Base-by-base conservation (phyloP, 2,888 invertebrate genomes). In the Rhaphigaster nebulosa region DNA sequence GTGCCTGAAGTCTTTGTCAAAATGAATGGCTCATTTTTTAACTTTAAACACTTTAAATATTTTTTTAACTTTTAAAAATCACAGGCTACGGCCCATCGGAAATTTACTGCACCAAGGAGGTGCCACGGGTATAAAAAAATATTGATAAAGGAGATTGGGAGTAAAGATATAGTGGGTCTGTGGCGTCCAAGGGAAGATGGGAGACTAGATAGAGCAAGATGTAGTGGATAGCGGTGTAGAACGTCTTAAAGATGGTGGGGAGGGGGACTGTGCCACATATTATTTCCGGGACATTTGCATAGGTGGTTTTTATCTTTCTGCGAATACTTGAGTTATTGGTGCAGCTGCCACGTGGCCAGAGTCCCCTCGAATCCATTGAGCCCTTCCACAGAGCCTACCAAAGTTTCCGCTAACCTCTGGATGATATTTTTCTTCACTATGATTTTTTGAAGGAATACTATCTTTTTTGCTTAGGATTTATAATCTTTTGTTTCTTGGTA, bases 211-310 rank as follows among this genome's bases (percentile, higher is more conserved):
- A 70, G 34, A 34, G 20, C 34, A 70, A 70, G 34, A 70, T 70
- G 70, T 34, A 34, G 70, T 18, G 70, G 70, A 70, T 70, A 70
- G 34, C 5, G 34, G 34, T 18, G 70, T 34, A 1, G 70, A 34
- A 70, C 20, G 70, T 20, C 70, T 34, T 20, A 34, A 70, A 70
- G 70, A 70, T 34, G 70, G 34, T 1, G 12, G 34, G 34, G 65
- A 3, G 29, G 65, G 65, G 29, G n/a, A 65, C 70, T 20, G 52
- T 84, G 56, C 76, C 88, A 76, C 90, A 88, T 88, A 91, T 91
- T 91, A 91, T 88, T 91, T 91, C 90, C 90, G 52, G 41, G 34
- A 87, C 90, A 91, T 91, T 91, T 91, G 38, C 90, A 89, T 76
- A 12, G 38, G 15, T 38, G 23, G 23, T 89, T 89, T 89, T 89